These are phyloP conservation scores for Diacarnus erythraeanus DNA, from an alignment of 37 sponge, comb jelly and placozoan genomes.

Conservation along the genomic window DNA sequence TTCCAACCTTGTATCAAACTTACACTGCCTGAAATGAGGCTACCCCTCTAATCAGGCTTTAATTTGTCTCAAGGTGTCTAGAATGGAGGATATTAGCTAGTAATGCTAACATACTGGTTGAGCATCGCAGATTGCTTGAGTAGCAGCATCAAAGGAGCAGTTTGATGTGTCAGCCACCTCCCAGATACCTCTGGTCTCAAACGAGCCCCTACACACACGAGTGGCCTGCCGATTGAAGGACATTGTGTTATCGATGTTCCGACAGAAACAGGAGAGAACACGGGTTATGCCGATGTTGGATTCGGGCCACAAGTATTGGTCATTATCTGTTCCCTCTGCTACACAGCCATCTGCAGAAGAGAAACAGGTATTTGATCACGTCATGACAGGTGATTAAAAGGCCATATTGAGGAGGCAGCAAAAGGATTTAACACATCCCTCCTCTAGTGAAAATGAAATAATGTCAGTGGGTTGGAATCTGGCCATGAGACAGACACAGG, in stretches of 20 bases:
- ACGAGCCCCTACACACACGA: conserved; percentile 17
- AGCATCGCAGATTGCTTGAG: conserved; percentile 2
- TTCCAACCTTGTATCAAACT: no score
- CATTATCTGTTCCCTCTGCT: no score
- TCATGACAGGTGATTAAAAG: background rate
- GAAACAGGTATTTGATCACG: no score
- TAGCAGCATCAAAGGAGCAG: background rate
- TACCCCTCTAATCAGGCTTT: no score
- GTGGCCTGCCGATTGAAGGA: conserved; percentile 9
- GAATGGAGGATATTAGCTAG: no score
- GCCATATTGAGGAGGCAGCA: background rate
- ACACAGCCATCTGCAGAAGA: conserved; percentile 29
- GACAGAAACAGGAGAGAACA: conserved; percentile 11
- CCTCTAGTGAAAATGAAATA: no score
- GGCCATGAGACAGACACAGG: no score
- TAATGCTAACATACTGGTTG: background rate
- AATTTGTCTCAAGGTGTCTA: no score
- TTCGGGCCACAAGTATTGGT: conserved; percentile 17
- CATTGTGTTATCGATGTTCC: background rate
- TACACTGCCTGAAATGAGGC: no score
- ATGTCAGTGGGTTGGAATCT: no score
- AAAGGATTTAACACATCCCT: background rate
- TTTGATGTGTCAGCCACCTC: background rate
- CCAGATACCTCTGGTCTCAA: conserved; percentile 4
- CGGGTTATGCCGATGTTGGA: background rate